Conservation (phyloP, 1,140 invertebrate species). For the Pseudomyrmex concolor region DNA sequence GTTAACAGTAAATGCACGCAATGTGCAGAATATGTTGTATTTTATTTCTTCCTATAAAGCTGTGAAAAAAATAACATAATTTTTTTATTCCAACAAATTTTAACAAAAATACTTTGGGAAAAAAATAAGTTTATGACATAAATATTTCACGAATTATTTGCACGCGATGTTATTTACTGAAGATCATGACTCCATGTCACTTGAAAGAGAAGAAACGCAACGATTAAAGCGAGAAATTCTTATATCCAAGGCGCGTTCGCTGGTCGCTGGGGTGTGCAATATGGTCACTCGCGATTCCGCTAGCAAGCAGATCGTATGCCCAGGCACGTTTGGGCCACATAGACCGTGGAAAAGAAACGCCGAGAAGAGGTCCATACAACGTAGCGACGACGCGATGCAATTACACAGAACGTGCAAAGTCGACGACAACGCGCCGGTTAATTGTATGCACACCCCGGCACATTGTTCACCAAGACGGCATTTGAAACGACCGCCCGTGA, state of each 20-base stretch:
- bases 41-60: neutral
- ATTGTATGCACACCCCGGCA: constrained; percentile 79
- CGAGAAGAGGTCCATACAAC: constrained; percentile 69
- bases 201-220: constrained; percentile 27
- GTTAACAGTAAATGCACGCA: neutral
- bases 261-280: constrained; percentile 51
- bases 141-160: constrained; percentile 2
- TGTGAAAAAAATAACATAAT: neutral
- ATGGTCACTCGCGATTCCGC: constrained; percentile 66
- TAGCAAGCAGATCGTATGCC: constrained; percentile 80
- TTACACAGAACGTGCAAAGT: constrained; percentile 74
- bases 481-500: constrained; percentile 66
- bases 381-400: constrained; percentile 76
- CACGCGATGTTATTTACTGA: constrained; percentile 23
- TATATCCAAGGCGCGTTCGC: constrained; percentile 28
- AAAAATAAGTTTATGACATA: neutral
- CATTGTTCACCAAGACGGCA: constrained; percentile 77
- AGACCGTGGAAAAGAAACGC: constrained; percentile 64
- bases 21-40: neutral
- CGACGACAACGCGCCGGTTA: constrained; percentile 77
- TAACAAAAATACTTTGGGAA: neutral
- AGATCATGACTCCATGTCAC: neutral
- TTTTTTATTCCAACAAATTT: neutral
- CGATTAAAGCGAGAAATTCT: constrained; percentile 50
- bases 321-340: constrained; percentile 78